Conservation (phyloP, 2,797 vertebrate genomes). For the Erithacus rubecula region DNA sequence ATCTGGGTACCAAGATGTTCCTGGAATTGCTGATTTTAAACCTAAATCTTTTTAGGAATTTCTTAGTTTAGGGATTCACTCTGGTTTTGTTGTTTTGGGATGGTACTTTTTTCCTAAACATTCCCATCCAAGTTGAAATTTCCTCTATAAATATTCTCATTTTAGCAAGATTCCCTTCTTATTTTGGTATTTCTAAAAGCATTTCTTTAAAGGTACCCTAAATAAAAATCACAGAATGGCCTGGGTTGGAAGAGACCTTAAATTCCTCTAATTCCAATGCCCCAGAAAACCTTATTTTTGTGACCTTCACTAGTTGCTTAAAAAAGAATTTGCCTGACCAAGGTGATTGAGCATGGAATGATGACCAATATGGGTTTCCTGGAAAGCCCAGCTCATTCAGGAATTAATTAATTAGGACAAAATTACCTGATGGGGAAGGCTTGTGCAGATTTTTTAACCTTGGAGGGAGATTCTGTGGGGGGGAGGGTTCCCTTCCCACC, state of each 20-base stretch:
- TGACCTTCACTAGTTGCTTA: background rate
- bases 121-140: background rate
- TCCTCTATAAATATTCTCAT: background rate
- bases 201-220: background rate
- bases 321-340: background rate
- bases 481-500: background rate
- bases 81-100: background rate
- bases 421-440: background rate
- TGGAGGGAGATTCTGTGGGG: background rate
- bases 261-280: background rate
- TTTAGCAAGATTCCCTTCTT: background rate
- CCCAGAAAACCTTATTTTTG: background rate
- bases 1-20: background rate
- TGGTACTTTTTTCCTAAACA: background rate
- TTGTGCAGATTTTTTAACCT: background rate
- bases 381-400: background rate
- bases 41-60: background rate
- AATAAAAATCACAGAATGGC: background rate
- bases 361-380: background rate
- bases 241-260: background rate
- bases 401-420: background rate
- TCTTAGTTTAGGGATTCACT: background rate
- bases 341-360: accelerated
- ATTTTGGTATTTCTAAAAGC: background rate
- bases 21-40: background rate